Evolutionary conservation across 2,113 vertebrate genomes (phyloP).

Genomic region (Ia io): DNA sequence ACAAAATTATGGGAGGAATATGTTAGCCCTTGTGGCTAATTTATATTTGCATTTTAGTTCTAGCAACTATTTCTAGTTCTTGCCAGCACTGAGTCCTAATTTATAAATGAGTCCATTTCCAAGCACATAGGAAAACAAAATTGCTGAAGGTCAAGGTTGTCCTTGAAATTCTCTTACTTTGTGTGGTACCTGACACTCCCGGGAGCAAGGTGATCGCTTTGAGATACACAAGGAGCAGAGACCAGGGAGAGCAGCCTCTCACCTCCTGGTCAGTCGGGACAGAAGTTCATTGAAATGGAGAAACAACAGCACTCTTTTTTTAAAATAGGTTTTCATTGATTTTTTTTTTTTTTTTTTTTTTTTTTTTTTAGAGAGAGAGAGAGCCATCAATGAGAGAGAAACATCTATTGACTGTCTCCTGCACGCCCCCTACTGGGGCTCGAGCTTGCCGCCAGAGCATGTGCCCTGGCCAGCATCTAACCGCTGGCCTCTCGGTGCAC

Average conservation of each 20-base stretch:
- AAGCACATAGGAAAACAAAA: background rate
- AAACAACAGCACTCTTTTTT: background rate
- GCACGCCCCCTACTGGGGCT: background rate
- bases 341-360: no score
- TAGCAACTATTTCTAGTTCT: conserved; percentile 23
- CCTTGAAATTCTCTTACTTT: background rate
- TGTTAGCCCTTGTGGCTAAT: conserved; percentile 50
- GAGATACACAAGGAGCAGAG: background rate
- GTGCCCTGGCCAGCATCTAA: background rate
- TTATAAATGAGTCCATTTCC: background rate
- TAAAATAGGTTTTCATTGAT: background rate
- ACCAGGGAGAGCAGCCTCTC: background rate
- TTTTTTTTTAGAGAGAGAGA: background rate
- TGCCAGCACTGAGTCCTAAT: conserved; percentile 18
- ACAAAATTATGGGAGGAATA: background rate
- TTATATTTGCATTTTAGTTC: conserved; percentile 53
- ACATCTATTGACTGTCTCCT: background rate
- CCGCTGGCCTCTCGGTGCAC: background rate
- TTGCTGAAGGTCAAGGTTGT: background rate
- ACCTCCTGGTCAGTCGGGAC: background rate
- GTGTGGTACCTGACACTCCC: background rate
- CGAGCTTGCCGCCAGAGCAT: background rate
- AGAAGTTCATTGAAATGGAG: background rate
- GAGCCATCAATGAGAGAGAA: background rate
- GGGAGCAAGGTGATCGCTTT: background rate